These are phyloP conservation scores for Ectobius pallidus DNA, from an alignment of 2,888 invertebrate genomes.

Conservation along the genomic window DNA sequence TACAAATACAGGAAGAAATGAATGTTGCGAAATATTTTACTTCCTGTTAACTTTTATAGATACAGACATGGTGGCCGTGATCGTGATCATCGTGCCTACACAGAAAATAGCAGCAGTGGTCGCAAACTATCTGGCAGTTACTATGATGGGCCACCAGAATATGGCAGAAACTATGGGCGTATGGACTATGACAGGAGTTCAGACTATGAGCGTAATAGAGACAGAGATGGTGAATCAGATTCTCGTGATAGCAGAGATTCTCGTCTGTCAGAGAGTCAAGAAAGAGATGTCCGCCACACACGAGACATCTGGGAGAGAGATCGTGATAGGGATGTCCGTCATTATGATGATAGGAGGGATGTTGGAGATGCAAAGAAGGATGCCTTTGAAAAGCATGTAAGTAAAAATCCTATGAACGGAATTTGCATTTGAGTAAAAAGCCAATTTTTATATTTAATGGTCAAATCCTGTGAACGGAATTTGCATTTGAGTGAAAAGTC, in stretches of 20 bases:
- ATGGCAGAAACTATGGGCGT: conserved; percentile 52
- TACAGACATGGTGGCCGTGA: conserved; percentile 31
- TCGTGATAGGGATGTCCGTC: conserved; percentile 40
- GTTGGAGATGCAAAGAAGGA: conserved; percentile 32
- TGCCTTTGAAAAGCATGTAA: conserved; percentile 41
- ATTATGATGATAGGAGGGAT: conserved; percentile 36
- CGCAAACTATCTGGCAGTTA: conserved; percentile 31
- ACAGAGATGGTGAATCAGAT: conserved; percentile 44
- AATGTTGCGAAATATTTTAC: too few species aligned
- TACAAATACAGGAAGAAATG: too few species aligned
- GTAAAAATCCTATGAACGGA: too few species aligned
- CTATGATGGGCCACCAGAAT: conserved; percentile 47
- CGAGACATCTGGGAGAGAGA: conserved; percentile 46
- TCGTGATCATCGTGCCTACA: conserved; percentile 23
- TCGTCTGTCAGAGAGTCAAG: conserved; percentile 5
- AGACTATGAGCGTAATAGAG: conserved; percentile 50
- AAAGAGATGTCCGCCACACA: conserved; percentile 35
- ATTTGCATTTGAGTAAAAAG: too few species aligned
- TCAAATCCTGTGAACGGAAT: too few species aligned
- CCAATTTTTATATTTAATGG: too few species aligned
- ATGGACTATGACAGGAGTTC: conserved; percentile 51
- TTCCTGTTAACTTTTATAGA: too few species aligned
- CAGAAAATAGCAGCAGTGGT: conserved; percentile 21
- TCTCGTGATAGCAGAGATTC: conserved; percentile 43
- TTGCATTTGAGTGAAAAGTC: too few species aligned